Percentiles rank a stretch among this genome's conserved stretches.
Conservation (phyloP, 2,797 vertebrate genomes). For the Monodelphis domestica region DNA sequence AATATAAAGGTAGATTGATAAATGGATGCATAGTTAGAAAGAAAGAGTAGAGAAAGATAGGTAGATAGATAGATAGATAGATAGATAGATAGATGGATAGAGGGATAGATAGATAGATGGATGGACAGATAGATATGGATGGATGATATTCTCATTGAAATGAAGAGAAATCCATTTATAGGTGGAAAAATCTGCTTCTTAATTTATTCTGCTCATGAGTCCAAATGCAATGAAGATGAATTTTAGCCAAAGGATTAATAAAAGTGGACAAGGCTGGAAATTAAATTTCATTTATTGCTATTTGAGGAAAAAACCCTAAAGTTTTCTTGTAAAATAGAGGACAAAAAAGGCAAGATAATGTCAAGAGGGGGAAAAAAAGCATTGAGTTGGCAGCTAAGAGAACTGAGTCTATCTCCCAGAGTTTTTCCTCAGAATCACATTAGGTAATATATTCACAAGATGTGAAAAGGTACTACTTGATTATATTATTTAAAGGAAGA, state of each 20-base stretch:
- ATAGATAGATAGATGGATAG: no score
- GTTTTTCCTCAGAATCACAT: neutral
- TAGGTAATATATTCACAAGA: neutral
- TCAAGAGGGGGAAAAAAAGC: neutral
- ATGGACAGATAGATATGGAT: no score
- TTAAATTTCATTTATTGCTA: constrained; percentile 21
- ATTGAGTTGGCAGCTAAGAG: neutral
- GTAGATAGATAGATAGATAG: no score
- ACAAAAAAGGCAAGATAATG: neutral
- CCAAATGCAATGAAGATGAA: neutral
- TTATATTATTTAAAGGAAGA: neutral
- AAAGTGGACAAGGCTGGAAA: neutral
- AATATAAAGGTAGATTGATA: no score
- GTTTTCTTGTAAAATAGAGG: constrained; percentile 8
- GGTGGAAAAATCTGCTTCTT: neutral
- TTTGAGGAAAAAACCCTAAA: neutral
- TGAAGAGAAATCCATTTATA: neutral
- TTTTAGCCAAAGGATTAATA: constrained; percentile 35
- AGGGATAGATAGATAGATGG: no score
- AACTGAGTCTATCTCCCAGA: neutral
- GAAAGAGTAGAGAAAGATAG: no score
- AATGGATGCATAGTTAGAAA: no score
- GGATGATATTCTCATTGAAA: neutral
- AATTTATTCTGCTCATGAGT: neutral
- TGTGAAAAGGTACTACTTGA: neutral